These are phyloP conservation scores for Toxotes chatareus DNA, from an alignment of 2,113 vertebrate genomes.

Conservation along the genomic window DNA sequence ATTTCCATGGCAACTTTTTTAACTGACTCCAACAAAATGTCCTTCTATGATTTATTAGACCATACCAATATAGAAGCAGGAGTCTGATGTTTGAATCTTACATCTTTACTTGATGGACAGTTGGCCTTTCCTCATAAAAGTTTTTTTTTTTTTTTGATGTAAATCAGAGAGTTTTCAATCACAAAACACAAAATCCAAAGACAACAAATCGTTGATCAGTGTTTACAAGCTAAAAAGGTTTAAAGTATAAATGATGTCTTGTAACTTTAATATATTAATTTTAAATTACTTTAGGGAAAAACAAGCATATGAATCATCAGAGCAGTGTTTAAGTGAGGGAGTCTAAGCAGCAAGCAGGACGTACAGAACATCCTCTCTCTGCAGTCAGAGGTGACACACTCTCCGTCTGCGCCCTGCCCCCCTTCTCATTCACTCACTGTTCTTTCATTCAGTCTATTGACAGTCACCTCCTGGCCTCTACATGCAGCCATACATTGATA, in stretches of 20 bases:
- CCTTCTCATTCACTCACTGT: neutral
- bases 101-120: too few relatives aligned
- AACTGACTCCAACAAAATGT: neutral
- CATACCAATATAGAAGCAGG: too few relatives aligned
- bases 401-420: neutral
- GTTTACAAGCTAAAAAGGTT: too few relatives aligned
- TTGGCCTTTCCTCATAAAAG: too few relatives aligned
- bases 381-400: neutral
- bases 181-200: too few relatives aligned
- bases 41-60: neutral
- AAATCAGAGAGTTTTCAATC: too few relatives aligned
- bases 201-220: too few relatives aligned
- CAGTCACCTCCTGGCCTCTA: neutral
- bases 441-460: neutral
- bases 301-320: neutral
- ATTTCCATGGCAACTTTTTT: too few relatives aligned
- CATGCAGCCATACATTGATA: neutral
- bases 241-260: neutral
- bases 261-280: too few relatives aligned
- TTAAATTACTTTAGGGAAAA: neutral
- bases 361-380: neutral
- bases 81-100: too few relatives aligned
- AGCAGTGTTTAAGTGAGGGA: neutral
- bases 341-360: conserved; percentile 6
- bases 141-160: too few relatives aligned